Evolutionary conservation across 2,113 vertebrate genomes (phyloP).

Genomic region (Gobio gobio): DNA sequence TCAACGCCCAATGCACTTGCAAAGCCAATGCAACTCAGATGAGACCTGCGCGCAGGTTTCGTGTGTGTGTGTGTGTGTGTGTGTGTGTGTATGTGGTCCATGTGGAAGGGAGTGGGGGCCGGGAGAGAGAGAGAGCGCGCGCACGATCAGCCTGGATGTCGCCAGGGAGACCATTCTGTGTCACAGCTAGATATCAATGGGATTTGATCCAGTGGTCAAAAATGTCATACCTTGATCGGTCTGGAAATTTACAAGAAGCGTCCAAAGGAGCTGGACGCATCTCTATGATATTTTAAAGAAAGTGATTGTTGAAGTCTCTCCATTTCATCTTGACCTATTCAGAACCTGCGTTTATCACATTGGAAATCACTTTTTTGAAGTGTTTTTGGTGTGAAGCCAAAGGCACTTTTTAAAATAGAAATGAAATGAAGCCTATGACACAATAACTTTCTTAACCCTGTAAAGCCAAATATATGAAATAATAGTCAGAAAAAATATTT

Average conservation of each 20-base stretch:
- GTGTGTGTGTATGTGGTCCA: neutral
- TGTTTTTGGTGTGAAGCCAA: neutral
- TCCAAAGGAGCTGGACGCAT: too few relatives aligned
- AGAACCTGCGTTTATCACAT: neutral
- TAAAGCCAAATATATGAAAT: too few relatives aligned
- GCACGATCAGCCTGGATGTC: constrained; percentile 9
- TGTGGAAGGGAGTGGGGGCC: neutral
- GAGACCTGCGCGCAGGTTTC: constrained; percentile 26
- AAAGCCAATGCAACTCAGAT: constrained; percentile 4
- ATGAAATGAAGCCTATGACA: neutral
- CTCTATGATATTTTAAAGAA: neutral
- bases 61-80: neutral
- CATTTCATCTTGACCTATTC: neutral
- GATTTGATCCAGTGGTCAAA: constrained; percentile 1
- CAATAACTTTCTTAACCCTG: too few relatives aligned
- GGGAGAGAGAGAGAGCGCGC: neutral
- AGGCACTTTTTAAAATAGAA: neutral
- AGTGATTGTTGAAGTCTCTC: neutral
- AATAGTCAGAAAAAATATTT: too few relatives aligned
- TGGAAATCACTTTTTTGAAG: neutral
- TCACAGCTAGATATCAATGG: constrained; percentile 9
- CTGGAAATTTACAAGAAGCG: neutral
- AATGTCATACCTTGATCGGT: neutral
- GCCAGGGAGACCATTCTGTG: constrained; percentile 25
- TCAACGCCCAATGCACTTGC: neutral